Evolutionary conservation across 2,113 vertebrate species (phyloP), one percentile per base, ranked within the genome.

Genomic region (Tiliqua scincoides): DNA sequence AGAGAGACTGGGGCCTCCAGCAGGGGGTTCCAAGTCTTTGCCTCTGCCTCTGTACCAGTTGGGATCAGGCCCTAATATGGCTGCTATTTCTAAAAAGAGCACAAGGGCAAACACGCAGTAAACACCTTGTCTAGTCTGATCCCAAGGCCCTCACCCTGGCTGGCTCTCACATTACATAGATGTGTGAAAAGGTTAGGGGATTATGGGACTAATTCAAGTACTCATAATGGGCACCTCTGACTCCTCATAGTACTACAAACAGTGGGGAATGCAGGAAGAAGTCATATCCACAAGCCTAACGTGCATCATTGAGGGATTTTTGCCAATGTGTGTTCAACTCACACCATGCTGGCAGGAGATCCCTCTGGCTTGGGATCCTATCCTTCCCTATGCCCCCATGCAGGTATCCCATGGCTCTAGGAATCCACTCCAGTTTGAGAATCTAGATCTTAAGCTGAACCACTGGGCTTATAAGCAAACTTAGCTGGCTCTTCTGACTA

Each of bases 401-500:
- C 32, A 25, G n/a, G 12, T 25, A 3, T 40, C 4, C 27, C 10
- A 83, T 9, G 14, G 25, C 6, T 6, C 52, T 9, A 37, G 14
- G 52, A 32, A 23, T 23, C 23, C 43, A 7, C 30, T 27, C 40
- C 25, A 43, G 21, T 10, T 20, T 30, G 32, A 35, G 30, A 82
- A 40, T 2, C 14, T 73, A n/a, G 23, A 37, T 27, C 7, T 21
- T 83, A 72, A 59, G 48, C 15, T 37, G 35, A 71, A 71, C 20
- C 32, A 27, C 52, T 88, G 94, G 84, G 87, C 84, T 93, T 54
- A 83, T 12, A 88, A 86, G 86, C 82, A 92, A 82, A 92, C 86
- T 91, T 89, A 94, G 57, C 89, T 96, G 94, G 92, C 93, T 96
- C 83, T n/a, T 93, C 81, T 94, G 93, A 93, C 92, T 95, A 96